phyloP scores from a whole-genome alignment of 1,140 invertebrate species.

The Procambarus virginalis region DNA sequence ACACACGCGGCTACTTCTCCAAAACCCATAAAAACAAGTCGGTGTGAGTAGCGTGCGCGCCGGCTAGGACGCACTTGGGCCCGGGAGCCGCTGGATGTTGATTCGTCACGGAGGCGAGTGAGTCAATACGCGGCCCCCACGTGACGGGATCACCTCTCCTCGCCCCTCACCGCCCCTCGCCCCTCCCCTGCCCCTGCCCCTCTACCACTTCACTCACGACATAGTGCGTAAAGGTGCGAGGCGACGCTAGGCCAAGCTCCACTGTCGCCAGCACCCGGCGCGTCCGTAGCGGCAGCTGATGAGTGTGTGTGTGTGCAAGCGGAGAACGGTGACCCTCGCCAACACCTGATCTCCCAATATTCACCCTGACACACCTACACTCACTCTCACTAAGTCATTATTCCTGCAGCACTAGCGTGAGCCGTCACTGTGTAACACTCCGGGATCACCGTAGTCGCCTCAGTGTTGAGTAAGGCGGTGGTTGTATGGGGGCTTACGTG shows the following conservation, averaged over 20 bases:
- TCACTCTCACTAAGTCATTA: background rate
- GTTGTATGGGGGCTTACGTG: constrained; percentile 44
- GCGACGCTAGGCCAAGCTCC: constrained; percentile 52
- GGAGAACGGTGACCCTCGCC: constrained; percentile 48
- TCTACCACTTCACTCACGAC: constrained; percentile 55
- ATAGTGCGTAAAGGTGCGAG: constrained; percentile 56
- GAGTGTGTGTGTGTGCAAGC: constrained; percentile 48
- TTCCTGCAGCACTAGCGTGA: background rate
- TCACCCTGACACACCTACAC: background rate
- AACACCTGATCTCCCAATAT: constrained; percentile 58
- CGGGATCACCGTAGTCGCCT: constrained; percentile 21
- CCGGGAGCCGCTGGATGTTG: constrained; percentile 69
- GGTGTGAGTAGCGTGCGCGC: constrained; percentile 56
- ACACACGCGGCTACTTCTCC: constrained; percentile 51
- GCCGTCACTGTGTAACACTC: background rate
- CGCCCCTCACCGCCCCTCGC: constrained; percentile 58
- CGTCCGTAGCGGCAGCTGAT: constrained; percentile 59
- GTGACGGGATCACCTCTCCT: constrained; percentile 65
- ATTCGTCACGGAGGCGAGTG: constrained; percentile 70
- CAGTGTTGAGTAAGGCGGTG: background rate
- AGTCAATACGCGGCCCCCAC: constrained; percentile 69
- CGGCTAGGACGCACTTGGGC: constrained; percentile 62
- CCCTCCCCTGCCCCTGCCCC: constrained; percentile 59
- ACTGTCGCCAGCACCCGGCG: constrained; percentile 55
- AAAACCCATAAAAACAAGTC: constrained; percentile 63